Percentiles rank a stretch among this genome's conserved stretches.
Conservation (phyloP, 2,888 invertebrate genomes). For the Drosophila lacicola region DNA sequence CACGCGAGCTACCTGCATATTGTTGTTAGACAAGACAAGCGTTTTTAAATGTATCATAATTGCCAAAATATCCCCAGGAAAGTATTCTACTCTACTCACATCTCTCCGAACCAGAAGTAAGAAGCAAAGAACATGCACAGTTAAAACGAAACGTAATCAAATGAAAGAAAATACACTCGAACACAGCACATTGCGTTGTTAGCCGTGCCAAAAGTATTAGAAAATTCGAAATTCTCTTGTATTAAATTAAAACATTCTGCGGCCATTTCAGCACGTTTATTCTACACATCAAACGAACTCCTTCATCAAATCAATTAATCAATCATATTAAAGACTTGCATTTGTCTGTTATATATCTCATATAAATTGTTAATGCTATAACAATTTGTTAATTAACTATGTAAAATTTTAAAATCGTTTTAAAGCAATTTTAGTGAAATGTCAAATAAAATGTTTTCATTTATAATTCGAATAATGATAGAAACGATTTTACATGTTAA, state of each 20-base stretch:
- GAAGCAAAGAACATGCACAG: neutral
- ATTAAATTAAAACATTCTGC: constrained; percentile 1
- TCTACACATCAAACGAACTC: neutral
- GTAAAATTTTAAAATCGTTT: constrained; percentile 2
- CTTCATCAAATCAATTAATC: constrained; percentile 1
- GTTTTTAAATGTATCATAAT: constrained; percentile 6
- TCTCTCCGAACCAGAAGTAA: neutral
- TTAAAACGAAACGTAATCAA: too few relatives aligned
- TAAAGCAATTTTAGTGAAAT: constrained; percentile 3
- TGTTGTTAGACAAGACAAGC: neutral
- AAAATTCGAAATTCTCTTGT: neutral
- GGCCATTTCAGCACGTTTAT: neutral
- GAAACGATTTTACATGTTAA: constrained; percentile 43
- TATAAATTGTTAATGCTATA: constrained; percentile 14
- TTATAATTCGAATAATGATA: constrained; percentile 8
- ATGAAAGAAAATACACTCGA: neutral
- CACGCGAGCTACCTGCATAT: constrained; percentile 30
- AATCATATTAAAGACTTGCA: neutral
- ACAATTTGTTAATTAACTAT: constrained; percentile 11
- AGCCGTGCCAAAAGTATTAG: constrained; percentile 11
- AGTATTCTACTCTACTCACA: neutral
- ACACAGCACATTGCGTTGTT: constrained; percentile 6
- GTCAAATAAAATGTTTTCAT: constrained; percentile 17
- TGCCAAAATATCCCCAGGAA: constrained; percentile 13
- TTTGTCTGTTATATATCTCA: neutral